Evolutionary conservation across 2,888 invertebrate species (phyloP).

Genomic region (Zygothrica quintamaculata): DNA sequence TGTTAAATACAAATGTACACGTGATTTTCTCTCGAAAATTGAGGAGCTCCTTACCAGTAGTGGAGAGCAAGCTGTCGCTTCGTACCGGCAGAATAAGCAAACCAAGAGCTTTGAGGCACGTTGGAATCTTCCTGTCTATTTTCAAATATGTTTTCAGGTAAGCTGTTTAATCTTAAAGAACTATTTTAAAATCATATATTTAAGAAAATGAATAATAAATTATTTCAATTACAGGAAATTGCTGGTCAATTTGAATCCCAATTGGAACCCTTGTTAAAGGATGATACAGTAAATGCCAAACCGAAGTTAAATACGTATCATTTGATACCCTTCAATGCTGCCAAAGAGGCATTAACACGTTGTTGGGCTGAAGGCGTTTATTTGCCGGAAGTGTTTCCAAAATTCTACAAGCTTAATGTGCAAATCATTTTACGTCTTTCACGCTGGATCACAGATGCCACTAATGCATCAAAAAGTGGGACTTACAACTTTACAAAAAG

Average conservation of each 20-base stretch:
- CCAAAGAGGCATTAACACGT: constrained; percentile 86
- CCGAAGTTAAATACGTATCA: constrained; percentile 55
- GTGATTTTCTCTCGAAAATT: constrained; percentile 90
- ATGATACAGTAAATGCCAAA: constrained; percentile 53
- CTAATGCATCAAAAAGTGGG: constrained; percentile 42
- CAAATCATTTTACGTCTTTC: constrained; percentile 92
- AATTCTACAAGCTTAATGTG: constrained; percentile 95
- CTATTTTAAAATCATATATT: too few relatives aligned
- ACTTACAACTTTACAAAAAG: constrained; percentile 43
- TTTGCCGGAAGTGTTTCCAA: constrained; percentile 90
- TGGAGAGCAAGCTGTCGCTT: constrained; percentile 84
- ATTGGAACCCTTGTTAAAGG: constrained; percentile 74
- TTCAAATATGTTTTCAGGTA: constrained; percentile 93
- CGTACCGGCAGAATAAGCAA: constrained; percentile 87
- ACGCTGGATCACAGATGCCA: constrained; percentile 87
- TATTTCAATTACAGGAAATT: constrained; percentile 87
- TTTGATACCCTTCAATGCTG: constrained; percentile 83
- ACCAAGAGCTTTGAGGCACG: constrained; percentile 92
- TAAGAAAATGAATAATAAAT: not conserved
- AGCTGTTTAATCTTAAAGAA: constrained; percentile 74
- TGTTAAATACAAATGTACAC: constrained; percentile 91
- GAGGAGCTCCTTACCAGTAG: constrained; percentile 87
- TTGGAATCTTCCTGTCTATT: constrained; percentile 98
- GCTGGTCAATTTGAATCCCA: constrained; percentile 86
- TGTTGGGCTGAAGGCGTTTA: constrained; percentile 93